Percentiles rank a stretch among this genome's conserved stretches.
These are phyloP conservation scores for Branchellion lobata DNA, from an alignment of 2,888 invertebrate genomes.

Conservation along the genomic window DNA sequence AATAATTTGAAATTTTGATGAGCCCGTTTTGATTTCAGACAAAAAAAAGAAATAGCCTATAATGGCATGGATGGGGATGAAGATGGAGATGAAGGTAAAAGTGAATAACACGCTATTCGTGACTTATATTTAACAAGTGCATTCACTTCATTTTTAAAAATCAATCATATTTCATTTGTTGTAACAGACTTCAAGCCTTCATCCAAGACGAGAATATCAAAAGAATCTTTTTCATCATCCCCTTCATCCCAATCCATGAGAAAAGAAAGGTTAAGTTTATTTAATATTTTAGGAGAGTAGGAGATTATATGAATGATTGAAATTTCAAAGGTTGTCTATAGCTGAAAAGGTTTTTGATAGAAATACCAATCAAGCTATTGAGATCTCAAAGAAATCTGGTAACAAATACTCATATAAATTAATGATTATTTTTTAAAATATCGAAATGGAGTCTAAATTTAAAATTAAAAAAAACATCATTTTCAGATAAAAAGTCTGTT, in stretches of 20 bases:
- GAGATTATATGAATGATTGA: too few relatives aligned
- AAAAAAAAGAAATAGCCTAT: conserved; percentile 17
- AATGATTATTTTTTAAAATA: background rate
- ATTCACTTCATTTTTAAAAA: too few relatives aligned
- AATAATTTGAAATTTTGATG: background rate
- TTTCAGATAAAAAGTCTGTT: background rate
- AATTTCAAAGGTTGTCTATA: background rate
- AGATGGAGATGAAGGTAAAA: conserved; percentile 24
- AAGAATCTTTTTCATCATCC: background rate
- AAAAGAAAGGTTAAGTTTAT: background rate
- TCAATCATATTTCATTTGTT: too few relatives aligned
- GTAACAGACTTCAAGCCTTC: background rate
- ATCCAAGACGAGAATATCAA: background rate
- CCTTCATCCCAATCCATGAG: background rate
- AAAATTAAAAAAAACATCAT: background rate
- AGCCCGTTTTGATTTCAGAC: background rate
- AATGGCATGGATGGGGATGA: conserved; percentile 24
- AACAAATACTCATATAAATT: background rate
- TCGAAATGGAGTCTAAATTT: background rate
- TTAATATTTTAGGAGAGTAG: too few relatives aligned
- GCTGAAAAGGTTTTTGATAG: background rate
- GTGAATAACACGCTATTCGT: too few relatives aligned
- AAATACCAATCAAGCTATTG: background rate
- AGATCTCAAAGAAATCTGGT: background rate
- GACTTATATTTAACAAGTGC: too few relatives aligned